These are phyloP conservation scores for Steromphala cineraria DNA, from an alignment of 2,888 invertebrate genomes.

Conservation along the genomic window DNA sequence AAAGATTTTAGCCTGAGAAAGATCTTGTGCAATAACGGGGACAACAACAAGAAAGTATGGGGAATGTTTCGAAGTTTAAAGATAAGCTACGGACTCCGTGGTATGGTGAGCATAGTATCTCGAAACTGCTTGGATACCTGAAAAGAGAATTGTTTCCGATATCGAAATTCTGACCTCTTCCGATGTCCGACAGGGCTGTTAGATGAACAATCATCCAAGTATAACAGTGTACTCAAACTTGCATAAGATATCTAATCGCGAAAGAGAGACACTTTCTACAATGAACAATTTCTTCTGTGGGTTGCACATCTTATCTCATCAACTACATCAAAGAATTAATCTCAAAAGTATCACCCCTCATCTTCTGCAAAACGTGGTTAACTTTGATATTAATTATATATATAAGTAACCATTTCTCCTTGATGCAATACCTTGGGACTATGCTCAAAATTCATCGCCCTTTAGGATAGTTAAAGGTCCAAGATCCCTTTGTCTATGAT, in stretches of 20 bases:
- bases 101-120: conserved; percentile 15
- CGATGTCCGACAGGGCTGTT: conserved; percentile 26
- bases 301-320: conserved; percentile 1
- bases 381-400: not conserved
- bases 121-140: conserved; percentile 7
- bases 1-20: conserved; percentile 15
- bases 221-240: conserved; percentile 8
- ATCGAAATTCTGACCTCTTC: not conserved
- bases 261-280: not conserved
- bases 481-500: not conserved
- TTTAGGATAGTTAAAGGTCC: not conserved
- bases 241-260: not conserved
- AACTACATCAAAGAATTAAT: not conserved
- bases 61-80: not conserved
- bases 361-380: not conserved
- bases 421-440: not conserved
- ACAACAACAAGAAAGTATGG: conserved; percentile 3
- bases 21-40: not conserved
- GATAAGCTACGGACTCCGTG: conserved; percentile 8
- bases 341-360: not conserved
- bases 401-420: not conserved
- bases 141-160: conserved; percentile 18
- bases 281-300: conserved; percentile 33
- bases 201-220: conserved; percentile 24
- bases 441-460: not conserved